These are phyloP conservation scores for Coleophora deauratella DNA, from an alignment of 2,888 invertebrate genomes.

Conservation along the genomic window DNA sequence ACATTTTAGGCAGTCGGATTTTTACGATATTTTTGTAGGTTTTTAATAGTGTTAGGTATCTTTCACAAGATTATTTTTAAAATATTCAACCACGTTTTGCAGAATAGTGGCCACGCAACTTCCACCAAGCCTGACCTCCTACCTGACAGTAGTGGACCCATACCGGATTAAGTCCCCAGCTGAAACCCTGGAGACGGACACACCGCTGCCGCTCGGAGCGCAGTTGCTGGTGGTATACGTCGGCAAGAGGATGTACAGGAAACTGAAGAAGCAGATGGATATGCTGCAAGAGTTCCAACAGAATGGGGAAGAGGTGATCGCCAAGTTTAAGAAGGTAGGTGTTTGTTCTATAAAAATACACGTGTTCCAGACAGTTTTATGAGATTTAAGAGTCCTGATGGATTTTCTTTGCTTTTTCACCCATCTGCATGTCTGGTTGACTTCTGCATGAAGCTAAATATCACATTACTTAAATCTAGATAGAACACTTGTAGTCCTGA, in stretches of 20 bases:
- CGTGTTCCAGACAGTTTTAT: no score
- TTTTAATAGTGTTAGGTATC: no score
- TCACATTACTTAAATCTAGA: no score
- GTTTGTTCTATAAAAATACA: no score
- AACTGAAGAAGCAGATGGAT: conserved; percentile 51
- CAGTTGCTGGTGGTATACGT: conserved; percentile 87
- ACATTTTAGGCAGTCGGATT: no score
- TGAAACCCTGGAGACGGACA: conserved; percentile 77
- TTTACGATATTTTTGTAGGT: no score
- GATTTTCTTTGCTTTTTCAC: no score
- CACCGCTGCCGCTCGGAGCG: conserved; percentile 86
- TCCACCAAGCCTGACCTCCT: conserved; percentile 82
- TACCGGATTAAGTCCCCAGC: conserved; percentile 88
- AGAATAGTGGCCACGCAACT: conserved; percentile 89
- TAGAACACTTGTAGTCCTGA: no score
- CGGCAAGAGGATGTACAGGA: conserved; percentile 74
- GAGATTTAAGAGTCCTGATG: no score
- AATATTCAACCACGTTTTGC: conserved; percentile 30
- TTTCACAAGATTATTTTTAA: no score
- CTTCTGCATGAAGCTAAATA: no score
- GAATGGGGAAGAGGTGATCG: conserved; percentile 59
- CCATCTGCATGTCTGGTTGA: no score
- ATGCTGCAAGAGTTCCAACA: conserved; percentile 50
- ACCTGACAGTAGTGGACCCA: conserved; percentile 87
- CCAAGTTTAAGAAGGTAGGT: conserved; percentile 53